Evolutionary conservation across 1,140 invertebrate species (phyloP).

Genomic region (Bradynema listronoti): DNA sequence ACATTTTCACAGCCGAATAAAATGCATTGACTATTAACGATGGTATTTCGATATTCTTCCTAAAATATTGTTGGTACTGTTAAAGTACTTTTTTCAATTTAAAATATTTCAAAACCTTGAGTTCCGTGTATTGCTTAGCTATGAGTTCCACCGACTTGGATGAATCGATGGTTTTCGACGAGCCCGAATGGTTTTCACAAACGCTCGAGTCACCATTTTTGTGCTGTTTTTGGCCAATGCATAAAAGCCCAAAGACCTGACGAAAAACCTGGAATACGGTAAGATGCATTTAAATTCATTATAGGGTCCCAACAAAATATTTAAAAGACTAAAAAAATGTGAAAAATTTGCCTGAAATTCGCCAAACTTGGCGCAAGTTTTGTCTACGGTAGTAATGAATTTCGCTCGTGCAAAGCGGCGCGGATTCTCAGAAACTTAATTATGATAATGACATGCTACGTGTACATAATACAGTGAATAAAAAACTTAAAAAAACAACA

Average conservation of each 20-base stretch:
- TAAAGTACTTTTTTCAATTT: neutral
- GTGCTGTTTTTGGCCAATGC: neutral
- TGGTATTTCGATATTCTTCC: conserved; percentile 26
- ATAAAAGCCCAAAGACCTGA: neutral
- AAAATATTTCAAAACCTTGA: neutral
- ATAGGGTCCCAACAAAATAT: neutral
- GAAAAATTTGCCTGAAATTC: conserved; percentile 41
- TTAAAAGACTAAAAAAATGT: conserved; percentile 16
- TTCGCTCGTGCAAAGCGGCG: conserved; percentile 33
- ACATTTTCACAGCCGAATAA: conserved; percentile 39
- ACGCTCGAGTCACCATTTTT: neutral
- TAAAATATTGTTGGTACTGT: conserved; percentile 20
- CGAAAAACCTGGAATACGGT: neutral
- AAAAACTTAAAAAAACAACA: neutral
- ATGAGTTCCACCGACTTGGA: neutral
- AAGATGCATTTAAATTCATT: neutral
- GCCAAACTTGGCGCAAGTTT: conserved; percentile 37
- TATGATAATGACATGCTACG: neutral
- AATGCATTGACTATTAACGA: conserved; percentile 46
- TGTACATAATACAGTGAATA: neutral
- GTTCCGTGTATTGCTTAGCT: conserved; percentile 11
- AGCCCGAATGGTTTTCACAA: neutral
- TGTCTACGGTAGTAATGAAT: conserved; percentile 38
- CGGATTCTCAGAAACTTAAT: conserved; percentile 44
- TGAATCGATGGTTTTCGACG: neutral